Conservation (phyloP, 2,797 vertebrate genomes). For the Aeoliscus strigatus region DNA sequence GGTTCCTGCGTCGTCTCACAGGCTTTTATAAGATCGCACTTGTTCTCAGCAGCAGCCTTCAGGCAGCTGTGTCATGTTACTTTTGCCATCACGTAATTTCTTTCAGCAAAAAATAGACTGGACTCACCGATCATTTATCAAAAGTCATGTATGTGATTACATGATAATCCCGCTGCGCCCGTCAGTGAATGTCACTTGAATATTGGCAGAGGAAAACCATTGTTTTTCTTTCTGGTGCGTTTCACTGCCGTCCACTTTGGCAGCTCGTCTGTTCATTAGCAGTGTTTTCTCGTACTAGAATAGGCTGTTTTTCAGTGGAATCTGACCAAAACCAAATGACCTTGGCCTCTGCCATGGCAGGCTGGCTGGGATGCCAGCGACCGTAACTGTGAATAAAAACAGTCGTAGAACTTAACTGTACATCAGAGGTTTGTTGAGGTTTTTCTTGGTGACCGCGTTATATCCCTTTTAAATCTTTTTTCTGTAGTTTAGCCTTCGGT, state of each 20-base stretch:
- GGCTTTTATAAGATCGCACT: slow-evolving; percentile 46
- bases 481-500: slow-evolving; percentile 72
- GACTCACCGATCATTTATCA: slow-evolving; percentile 58
- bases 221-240: slow-evolving; percentile 39
- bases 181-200: slow-evolving; percentile 53
- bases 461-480: slow-evolving; percentile 78
- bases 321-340: slow-evolving; percentile 73
- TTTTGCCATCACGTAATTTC: slow-evolving; percentile 57
- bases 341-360: slow-evolving; percentile 68
- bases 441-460: slow-evolving; percentile 65
- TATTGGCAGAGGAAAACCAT: slow-evolving; percentile 43
- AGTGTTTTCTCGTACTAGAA: slow-evolving; percentile 65
- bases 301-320: slow-evolving; percentile 58
- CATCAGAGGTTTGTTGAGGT: slow-evolving; percentile 75
- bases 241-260: slow-evolving; percentile 56
- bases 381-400: slow-evolving; percentile 79
- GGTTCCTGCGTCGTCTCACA: slow-evolving; percentile 49
- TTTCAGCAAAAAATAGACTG: slow-evolving; percentile 61
- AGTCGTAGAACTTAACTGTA: slow-evolving; percentile 67
- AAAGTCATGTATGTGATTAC: slow-evolving; percentile 59
- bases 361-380: slow-evolving; percentile 63
- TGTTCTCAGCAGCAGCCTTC: slow-evolving; percentile 40
- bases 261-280: slow-evolving; percentile 63
- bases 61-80: slow-evolving; percentile 50
- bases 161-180: slow-evolving; percentile 52